phyloP scores from a whole-genome alignment of 92 coral and sea anemone genomes.

The Phymanthus crucifer region DNA sequence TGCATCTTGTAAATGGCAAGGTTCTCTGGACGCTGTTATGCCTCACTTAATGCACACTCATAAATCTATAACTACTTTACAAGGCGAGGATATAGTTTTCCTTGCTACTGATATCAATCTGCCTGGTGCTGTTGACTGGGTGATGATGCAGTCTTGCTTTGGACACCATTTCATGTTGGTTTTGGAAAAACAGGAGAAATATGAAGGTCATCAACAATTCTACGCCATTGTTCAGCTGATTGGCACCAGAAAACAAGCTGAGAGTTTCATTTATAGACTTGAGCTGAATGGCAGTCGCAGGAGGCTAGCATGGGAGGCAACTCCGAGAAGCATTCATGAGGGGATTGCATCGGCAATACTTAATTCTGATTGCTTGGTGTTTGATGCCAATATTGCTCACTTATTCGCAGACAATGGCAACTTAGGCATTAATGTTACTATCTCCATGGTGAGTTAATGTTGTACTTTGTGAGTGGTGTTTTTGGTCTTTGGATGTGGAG shows the following conservation, averaged over 20 bases:
- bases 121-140: constrained; percentile 99
- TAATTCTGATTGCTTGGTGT: constrained; percentile 95
- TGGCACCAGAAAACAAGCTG: constrained; percentile 98
- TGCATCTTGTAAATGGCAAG: constrained; percentile 99
- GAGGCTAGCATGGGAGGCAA: constrained; percentile 97
- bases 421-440: constrained; percentile 96
- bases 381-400: constrained; percentile 98
- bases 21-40: constrained; percentile 97
- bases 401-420: constrained; percentile 98
- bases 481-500: neutral
- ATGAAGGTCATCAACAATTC: constrained; percentile 97
- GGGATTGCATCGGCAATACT: constrained; percentile 99
- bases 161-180: constrained; percentile 99
- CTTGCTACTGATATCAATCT: constrained; percentile 96
- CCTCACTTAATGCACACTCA: constrained; percentile 99
- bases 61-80: constrained; percentile 98
- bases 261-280: constrained; percentile 94
- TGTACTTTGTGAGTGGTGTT: neutral
- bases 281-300: constrained; percentile 96
- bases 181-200: constrained; percentile 95
- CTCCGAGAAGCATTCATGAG: constrained; percentile 97
- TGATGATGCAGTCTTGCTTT: constrained; percentile 99
- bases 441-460: constrained; percentile 87
- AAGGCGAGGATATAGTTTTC: constrained; percentile 99
- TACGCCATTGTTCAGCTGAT: constrained; percentile 98